Evolutionary conservation across 1,140 invertebrate genomes (phyloP), one percentile per base, ranked within the genome.

Genomic region (Drosophila kepulauana): DNA sequence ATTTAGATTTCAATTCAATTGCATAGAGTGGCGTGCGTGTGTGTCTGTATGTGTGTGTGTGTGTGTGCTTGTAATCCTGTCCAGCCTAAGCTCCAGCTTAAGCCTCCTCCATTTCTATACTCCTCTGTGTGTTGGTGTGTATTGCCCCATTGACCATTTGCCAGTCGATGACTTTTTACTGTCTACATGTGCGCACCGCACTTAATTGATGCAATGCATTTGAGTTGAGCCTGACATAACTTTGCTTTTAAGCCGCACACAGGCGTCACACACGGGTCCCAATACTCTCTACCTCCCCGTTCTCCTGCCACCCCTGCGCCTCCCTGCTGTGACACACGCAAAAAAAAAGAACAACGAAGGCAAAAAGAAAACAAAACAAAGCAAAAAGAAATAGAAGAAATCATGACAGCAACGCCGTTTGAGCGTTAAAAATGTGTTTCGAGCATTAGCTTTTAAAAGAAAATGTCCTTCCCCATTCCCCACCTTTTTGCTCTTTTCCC

Each of bases 131-230:
- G n/a, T 5, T n/a, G 5, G 16, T 8, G n/a, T 56, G 38, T 52
- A 43, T 56, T 56, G 59, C 35, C 51, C 59, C 51, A 33, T 72
- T 67, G 70, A 73, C 70, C 64, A 73, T 73, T 73, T 61, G 70
- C 64, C 56, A 73, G 63, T 65, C 68, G 68, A 71, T 76, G 74
- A 76, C 74, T 76, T 76, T 75, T 72, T 72, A 76, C 75, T 77
- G 56, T 72, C 69, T 28, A 72, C 69, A 72, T 72, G 69, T 66
- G 54, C 54, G 70, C 63, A 51, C 56, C 71, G 57, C 74, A 77
- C 69, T 63, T 77, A 77, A 77, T 77, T 77, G 75, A 77, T 77
- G 75, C 75, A 61, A 77, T 73, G 75, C 63, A 77, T 66, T 77
- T 62, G 70, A 77, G 56, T 61, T 77, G 62, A 77, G 75, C 69